phyloP scores from a whole-genome alignment of 2,797 vertebrate genomes.

The Propithecus perrieri region DNA sequence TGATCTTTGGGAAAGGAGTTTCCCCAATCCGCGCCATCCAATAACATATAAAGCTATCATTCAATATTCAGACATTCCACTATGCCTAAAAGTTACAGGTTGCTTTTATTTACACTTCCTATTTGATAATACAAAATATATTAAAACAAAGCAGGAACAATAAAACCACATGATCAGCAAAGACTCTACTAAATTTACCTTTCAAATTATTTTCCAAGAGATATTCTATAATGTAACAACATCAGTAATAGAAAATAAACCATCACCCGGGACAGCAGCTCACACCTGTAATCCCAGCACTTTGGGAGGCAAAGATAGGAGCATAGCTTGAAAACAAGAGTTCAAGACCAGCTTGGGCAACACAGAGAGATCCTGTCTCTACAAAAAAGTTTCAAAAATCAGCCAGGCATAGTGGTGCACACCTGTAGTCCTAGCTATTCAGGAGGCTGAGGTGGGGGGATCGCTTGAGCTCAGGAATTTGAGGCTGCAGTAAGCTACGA shows the following conservation, averaged over 20 bases:
- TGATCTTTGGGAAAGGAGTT: neutral
- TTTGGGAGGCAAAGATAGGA: neutral
- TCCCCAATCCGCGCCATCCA: neutral
- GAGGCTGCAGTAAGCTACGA: neutral
- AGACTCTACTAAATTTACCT: constrained; percentile 50
- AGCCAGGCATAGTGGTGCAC: neutral
- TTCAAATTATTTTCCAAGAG: constrained; percentile 59
- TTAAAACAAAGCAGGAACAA: constrained; percentile 31
- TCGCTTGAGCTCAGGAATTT: neutral
- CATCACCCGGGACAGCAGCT: neutral
- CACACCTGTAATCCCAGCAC: neutral
- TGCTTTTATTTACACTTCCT: constrained; percentile 2
- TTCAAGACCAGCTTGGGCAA: neutral
- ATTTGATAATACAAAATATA: neutral
- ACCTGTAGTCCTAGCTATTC: neutral
- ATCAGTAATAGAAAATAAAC: constrained; percentile 61
- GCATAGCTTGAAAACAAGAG: neutral
- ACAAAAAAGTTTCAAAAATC: neutral
- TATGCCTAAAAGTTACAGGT: neutral
- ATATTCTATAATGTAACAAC: constrained; percentile 43
- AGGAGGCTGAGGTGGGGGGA: neutral
- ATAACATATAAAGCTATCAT: neutral
- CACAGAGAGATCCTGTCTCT: neutral
- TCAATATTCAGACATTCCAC: neutral
- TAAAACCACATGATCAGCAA: constrained; percentile 18